Conservation (phyloP, 2,888 invertebrate genomes). For the Pedicia rivosa region DNA sequence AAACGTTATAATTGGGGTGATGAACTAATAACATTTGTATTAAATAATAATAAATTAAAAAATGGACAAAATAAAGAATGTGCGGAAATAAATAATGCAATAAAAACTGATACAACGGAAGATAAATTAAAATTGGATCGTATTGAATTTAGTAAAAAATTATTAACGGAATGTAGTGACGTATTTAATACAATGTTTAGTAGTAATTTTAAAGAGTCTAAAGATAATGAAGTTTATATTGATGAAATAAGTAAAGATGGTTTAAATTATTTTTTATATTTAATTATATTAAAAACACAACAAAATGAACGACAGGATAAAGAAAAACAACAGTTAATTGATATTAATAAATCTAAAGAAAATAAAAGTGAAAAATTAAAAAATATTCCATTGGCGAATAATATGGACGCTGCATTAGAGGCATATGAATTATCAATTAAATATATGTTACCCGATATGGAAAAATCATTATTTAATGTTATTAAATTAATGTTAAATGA, state of each 20-base stretch:
- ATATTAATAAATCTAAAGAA: no score
- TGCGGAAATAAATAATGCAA: no score
- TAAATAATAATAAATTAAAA: slow-evolving; percentile 1
- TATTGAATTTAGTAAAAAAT: slow-evolving; percentile 22
- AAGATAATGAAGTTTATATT: slow-evolving; percentile 27
- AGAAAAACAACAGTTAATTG: no score
- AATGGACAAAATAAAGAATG: no score
- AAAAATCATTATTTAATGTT: slow-evolving; percentile 19
- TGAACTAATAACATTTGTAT: background rate
- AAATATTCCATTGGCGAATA: slow-evolving; percentile 18
- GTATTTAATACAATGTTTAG: slow-evolving; percentile 30
- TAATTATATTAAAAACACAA: slow-evolving; percentile 22
- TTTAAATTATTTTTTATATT: slow-evolving; percentile 26
- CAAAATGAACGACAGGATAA: no score
- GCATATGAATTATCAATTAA: slow-evolving; percentile 29
- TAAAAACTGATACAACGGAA: background rate
- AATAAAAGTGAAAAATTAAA: slow-evolving; percentile 14
- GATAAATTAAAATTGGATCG: slow-evolving; percentile 1
- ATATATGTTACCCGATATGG: slow-evolving; percentile 27
- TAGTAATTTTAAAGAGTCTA: slow-evolving; percentile 27
- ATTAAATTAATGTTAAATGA: slow-evolving; percentile 22
- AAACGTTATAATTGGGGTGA: no score
- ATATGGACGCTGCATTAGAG: slow-evolving; percentile 24
- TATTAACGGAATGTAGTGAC: slow-evolving; percentile 26
- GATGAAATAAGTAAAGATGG: slow-evolving; percentile 23